Percentiles rank a stretch among this genome's conserved stretches.
These are phyloP conservation scores for Phyllopteryx taeniolatus DNA, from an alignment of 2,113 vertebrate species.

Conservation along the genomic window DNA sequence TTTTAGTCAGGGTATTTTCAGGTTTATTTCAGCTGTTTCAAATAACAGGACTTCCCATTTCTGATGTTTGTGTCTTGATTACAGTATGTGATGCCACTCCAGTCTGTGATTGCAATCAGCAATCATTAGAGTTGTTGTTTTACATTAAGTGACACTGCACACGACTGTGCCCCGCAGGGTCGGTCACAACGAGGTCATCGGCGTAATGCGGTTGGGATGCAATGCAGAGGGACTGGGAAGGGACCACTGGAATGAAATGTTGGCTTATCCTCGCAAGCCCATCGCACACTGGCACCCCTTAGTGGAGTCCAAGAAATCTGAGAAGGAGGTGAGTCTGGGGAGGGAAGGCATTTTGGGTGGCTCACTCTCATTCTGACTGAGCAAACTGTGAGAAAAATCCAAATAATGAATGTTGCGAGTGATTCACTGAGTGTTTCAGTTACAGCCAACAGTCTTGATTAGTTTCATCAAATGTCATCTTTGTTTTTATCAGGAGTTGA, in stretches of 20 bases:
- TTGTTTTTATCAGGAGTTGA: too few species aligned
- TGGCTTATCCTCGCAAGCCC: conserved; percentile 94
- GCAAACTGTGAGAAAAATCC: too few species aligned
- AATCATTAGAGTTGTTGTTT: conserved; percentile 22
- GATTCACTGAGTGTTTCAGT: too few species aligned
- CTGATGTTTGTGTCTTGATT: conserved; percentile 20
- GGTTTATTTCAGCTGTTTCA: too few species aligned
- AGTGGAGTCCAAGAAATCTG: conserved; percentile 94
- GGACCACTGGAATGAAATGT: conserved; percentile 99
- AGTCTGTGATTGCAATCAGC: background rate
- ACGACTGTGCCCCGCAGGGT: conserved; percentile 75
- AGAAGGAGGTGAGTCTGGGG: conserved; percentile 84
- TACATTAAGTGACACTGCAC: conserved; percentile 23
- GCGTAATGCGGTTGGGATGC: conserved; percentile 87
- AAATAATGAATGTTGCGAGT: too few species aligned
- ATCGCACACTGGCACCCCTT: conserved; percentile 97
- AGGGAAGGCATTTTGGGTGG: background rate
- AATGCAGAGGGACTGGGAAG: conserved; percentile 88
- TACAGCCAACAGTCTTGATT: too few species aligned
- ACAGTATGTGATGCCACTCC: conserved; percentile 1
- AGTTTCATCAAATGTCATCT: too few species aligned
- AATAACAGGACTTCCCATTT: too few species aligned
- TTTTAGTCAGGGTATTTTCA: too few species aligned
- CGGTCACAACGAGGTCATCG: conserved; percentile 97
- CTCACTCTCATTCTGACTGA: background rate